Evolutionary conservation across 1,140 invertebrate species (phyloP), one percentile per base, ranked within the genome.

Genomic region (Colletes gigas): DNA sequence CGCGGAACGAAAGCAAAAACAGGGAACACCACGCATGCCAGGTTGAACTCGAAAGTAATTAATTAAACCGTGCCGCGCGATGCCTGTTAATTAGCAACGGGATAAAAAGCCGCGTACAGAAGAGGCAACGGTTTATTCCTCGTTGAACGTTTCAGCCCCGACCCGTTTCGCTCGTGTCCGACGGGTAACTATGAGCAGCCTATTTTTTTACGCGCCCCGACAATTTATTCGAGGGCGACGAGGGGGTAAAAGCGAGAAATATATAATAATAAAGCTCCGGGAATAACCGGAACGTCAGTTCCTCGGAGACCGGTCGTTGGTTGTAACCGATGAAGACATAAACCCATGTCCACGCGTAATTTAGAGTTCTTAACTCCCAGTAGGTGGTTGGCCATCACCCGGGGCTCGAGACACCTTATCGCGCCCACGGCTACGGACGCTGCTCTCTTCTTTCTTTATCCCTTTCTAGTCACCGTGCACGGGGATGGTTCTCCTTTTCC

Each of bases 261-360:
- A 86, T 86, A 79, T 82, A 83, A 87, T 87, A 78, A 86, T 86
- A 86, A 81, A 83, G 76, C 66, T 75, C 44, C 73, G 85, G 77
- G 78, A 83, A 81, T 87, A 81, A 79, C 81, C 82, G 78, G 75
- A 86, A 87, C 82, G 74, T 86, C 73, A 73, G 70, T 83, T 86
- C 41, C 60, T 59, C 73, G 78, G 78, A 75, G 86, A 90, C 85
- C 83, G 83, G 85, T 84, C 84, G 83, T 90, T 86, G 85, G 86
- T 84, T 89, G 83, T 91, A 92, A 91, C 87, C 90, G 87, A 91
- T 91, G 84, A 91, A 92, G 92, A 92, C 90, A 86, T 92, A 91
- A 90, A 89, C 88, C 90, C 89, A 88, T 90, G 92, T 92, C 90
- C 87, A 83, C 89, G 91, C 90, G 90, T 92, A 92, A 92, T 92